Evolutionary conservation across 2,888 invertebrate species (phyloP), one percentile per base, ranked within the genome.

Genomic region (Melikaiella ostensackeni): DNA sequence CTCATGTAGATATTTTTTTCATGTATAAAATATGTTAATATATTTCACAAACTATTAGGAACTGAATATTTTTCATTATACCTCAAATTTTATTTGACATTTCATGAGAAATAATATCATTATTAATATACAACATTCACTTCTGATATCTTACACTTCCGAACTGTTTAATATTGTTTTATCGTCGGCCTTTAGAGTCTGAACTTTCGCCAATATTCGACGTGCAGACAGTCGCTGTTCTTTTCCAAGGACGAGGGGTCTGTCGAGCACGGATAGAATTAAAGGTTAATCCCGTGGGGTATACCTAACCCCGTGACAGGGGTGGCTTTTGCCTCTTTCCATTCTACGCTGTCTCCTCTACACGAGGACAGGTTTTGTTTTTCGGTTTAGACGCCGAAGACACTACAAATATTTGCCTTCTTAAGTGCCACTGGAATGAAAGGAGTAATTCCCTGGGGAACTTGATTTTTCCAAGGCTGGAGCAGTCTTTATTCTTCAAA

Each of bases 241-340:
- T 85, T 81, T 79, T 83, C 83, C 84, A 81, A 85, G 84, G 84
- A 85, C 84, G 82, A 82, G 82, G 85, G 85, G 84, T 81, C 83
- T 85, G 85, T 87, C 85, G 85, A 86, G 86, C 82, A 86, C 79
- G 88, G 88, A 90, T 90, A 89, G 88, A 91, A 91, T 91, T 91
- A 90, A 91, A 91, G 91, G 89, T 91, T 91, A 90, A 90, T 91
- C 90, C 90, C 86, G 84, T 82, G 86, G 88, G 89, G 86, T 87
- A 85, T 85, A 84, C 80, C 81, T 82, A 81, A 73, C 75, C 59
- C 62, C 75, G 66, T 76, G 57, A 78, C 80, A 76, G 75, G 78
- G 79, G 79, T 76, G 73, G 80, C 79, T 79, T 79, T 70, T 63
- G 76, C 74, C 73, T 76, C 78, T 76, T 73, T 76, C 63, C 64